A percentile compares a stretch with the other conserved stretches of the same genome.
These are phyloP conservation scores for Helobdella robusta DNA, from an alignment of 2,888 invertebrate genomes.

Conservation along the genomic window DNA sequence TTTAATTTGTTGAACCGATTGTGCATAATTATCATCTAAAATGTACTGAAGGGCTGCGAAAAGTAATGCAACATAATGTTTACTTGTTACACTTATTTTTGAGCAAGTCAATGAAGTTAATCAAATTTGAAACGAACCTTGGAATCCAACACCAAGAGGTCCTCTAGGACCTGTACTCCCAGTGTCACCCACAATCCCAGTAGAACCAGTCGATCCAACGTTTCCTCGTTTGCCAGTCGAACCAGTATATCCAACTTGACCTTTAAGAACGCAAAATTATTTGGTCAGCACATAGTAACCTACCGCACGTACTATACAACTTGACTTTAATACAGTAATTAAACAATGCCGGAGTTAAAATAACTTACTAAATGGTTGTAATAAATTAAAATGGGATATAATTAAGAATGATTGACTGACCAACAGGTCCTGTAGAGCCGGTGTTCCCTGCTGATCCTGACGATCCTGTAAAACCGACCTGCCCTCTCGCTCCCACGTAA, in stretches of 20 bases:
- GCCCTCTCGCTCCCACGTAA: background rate
- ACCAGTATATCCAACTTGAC: background rate
- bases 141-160: background rate
- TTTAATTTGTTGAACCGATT: background rate
- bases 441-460: background rate
- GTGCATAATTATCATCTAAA: background rate
- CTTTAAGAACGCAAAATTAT: too few relatives aligned
- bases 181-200: constrained; percentile 4
- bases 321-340: too few relatives aligned
- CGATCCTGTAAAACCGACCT: background rate
- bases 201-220: background rate
- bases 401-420: too few relatives aligned
- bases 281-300: too few relatives aligned
- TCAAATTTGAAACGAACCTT: background rate
- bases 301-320: too few relatives aligned
- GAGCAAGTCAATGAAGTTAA: background rate
- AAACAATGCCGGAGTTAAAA: too few relatives aligned
- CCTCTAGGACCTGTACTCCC: background rate
- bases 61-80: background rate
- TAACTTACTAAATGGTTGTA: too few relatives aligned
- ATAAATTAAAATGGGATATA: too few relatives aligned
- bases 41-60: background rate
- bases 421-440: constrained; percentile 1
- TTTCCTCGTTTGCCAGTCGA: background rate
- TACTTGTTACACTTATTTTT: background rate